Evolutionary conservation across 2,888 invertebrate species (phyloP), one percentile per base, ranked within the genome.

Genomic region (Chironomus riparius): DNA sequence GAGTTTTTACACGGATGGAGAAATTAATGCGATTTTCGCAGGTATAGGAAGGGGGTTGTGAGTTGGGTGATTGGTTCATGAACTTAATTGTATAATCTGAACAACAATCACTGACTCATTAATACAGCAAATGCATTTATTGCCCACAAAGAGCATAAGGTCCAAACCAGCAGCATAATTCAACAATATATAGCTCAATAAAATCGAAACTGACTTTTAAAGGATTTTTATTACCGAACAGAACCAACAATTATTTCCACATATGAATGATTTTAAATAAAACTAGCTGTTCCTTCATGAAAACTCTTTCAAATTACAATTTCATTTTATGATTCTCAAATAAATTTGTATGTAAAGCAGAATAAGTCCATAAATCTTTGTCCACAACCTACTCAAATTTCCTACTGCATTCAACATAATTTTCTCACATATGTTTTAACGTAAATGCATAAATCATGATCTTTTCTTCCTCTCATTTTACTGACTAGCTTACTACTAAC

Each of bases 391-490:
- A 62, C 62, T 73, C 74, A 62, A 48, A 74, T 74, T 74, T 74
- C 73, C 13, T 38, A 72, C 18, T 62, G 61, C 47, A 21, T 24
- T 62, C 21, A 74, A 68, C 70, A 70, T 47, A n/a, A 47, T 71
- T 71, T 71, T 74, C 68, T 68, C 74, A 74, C 74, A 74, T 65
- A 73, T 74, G 74, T 74, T 74, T 68, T 24, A 72, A 47, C 21
- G 62, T 47, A 48, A 13, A 47, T 50, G 50, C 18, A 74, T 74
- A 74, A 74, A 74, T 74, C 68, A 74, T 68, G 38, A 21, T 70
- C 21, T 48, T 18, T 48, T 70, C 48, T 47, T 70, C 15, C 15
- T 13, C n/a, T 18, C 47, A 22, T 70, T 13, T 7, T 65, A 15
- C 15, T 50, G 13, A 4, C 13, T 50, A 56, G 7, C n/a, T 15